Evolutionary conservation across 2,113 vertebrate genomes (phyloP).

Genomic region (Phaethornis superciliosus): DNA sequence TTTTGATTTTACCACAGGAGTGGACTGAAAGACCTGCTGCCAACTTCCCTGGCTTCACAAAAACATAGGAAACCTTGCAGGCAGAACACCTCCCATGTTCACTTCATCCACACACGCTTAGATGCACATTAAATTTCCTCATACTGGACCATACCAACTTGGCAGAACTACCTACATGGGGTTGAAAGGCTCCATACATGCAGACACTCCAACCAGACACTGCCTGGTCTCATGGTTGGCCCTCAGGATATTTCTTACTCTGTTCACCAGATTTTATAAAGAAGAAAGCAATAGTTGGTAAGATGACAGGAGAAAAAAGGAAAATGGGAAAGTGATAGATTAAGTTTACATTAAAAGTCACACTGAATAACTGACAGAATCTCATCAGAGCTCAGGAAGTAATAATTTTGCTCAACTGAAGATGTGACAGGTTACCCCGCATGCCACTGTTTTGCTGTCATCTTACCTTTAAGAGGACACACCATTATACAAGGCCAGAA

Average conservation of each 20-base stretch:
- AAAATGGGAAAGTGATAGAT: background rate
- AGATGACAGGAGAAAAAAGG: background rate
- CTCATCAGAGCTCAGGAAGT: background rate
- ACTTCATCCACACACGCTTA: background rate
- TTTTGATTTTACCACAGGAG: background rate
- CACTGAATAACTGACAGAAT: background rate
- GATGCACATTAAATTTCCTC: background rate
- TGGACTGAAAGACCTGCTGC: background rate
- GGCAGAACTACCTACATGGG: accelerated
- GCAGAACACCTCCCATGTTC: accelerated
- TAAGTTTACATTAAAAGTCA: background rate
- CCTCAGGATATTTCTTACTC: background rate
- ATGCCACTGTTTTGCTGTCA: background rate
- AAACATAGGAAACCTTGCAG: background rate
- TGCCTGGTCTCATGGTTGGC: background rate
- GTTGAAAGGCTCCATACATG: background rate
- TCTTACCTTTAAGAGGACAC: background rate
- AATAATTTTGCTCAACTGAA: background rate
- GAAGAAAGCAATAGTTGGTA: background rate
- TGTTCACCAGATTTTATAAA: background rate
- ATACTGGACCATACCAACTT: background rate
- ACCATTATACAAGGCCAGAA: background rate
- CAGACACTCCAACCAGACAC: background rate
- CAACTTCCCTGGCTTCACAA: background rate
- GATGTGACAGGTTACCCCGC: background rate